A percentile compares a stretch with the other conserved stretches of the same genome.
These are phyloP conservation scores for Chionis minor DNA, from an alignment of 2,113 vertebrate genomes.

Conservation along the genomic window DNA sequence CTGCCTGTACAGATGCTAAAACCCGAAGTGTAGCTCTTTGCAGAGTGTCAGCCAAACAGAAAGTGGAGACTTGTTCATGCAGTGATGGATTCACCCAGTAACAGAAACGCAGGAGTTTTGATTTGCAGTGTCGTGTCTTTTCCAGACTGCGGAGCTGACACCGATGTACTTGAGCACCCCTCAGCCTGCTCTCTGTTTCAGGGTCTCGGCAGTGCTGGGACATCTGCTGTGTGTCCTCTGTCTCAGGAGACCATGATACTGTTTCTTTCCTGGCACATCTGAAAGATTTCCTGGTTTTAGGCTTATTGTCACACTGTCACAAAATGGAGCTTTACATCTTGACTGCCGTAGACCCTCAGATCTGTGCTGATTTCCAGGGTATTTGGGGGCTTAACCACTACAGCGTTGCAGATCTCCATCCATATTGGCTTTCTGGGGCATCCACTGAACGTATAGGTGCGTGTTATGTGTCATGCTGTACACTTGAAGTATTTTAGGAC, in stretches of 20 bases:
- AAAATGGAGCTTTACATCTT: neutral
- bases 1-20: neutral
- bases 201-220: neutral
- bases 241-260: neutral
- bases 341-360: neutral
- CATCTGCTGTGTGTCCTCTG: neutral
- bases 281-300: neutral
- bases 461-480: neutral
- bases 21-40: neutral
- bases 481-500: neutral
- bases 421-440: neutral
- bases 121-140: neutral
- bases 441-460: fast-evolving
- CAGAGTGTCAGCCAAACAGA: neutral
- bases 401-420: neutral
- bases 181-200: neutral
- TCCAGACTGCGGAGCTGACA: neutral
- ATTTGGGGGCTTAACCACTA: neutral
- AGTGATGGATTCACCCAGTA: neutral
- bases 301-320: neutral
- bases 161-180: neutral
- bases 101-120: neutral
- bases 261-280: neutral
- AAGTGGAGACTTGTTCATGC: neutral
- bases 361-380: neutral